A percentile compares a stretch with the other conserved stretches of the same genome.
Evolutionary conservation across 2,113 vertebrate species (phyloP).

Genomic region (Ariopsis seemanni): DNA sequence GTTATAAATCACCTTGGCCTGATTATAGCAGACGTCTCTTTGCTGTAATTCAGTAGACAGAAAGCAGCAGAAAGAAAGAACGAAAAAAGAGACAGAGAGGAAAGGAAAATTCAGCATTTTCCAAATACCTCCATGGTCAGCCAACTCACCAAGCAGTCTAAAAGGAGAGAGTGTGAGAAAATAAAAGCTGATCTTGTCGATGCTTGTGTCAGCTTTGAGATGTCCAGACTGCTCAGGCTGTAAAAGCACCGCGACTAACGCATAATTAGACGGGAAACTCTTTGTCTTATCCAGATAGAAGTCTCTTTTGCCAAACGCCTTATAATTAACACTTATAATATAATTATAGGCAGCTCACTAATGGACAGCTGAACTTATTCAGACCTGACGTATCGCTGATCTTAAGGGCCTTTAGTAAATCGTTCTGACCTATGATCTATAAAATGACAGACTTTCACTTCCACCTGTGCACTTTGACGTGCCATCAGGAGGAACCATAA

Average conservation of each 20-base stretch:
- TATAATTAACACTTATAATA: neutral
- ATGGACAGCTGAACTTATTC: neutral
- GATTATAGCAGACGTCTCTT: slow-evolving; percentile 60
- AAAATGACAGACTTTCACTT: neutral
- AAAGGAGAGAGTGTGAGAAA: neutral
- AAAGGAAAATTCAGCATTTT: slow-evolving; percentile 14
- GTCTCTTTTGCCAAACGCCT: neutral
- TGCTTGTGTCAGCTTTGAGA: neutral
- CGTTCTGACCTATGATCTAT: neutral
- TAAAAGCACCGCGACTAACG: neutral
- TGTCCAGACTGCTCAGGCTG: slow-evolving; percentile 5
- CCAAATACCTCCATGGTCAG: neutral
- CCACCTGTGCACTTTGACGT: neutral
- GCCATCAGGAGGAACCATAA: neutral
- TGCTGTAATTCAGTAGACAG: slow-evolving; percentile 40
- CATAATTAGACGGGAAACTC: neutral
- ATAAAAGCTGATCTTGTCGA: neutral
- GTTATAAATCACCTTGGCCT: slow-evolving; percentile 61
- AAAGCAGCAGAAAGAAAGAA: neutral
- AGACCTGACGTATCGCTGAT: neutral
- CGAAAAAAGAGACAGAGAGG: neutral
- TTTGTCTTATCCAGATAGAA: neutral
- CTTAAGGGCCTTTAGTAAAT: neutral
- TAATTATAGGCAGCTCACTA: neutral
- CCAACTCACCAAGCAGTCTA: neutral